phyloP scores from a whole-genome alignment of 2,797 vertebrate genomes.

The Aulostomus chinensis region DNA sequence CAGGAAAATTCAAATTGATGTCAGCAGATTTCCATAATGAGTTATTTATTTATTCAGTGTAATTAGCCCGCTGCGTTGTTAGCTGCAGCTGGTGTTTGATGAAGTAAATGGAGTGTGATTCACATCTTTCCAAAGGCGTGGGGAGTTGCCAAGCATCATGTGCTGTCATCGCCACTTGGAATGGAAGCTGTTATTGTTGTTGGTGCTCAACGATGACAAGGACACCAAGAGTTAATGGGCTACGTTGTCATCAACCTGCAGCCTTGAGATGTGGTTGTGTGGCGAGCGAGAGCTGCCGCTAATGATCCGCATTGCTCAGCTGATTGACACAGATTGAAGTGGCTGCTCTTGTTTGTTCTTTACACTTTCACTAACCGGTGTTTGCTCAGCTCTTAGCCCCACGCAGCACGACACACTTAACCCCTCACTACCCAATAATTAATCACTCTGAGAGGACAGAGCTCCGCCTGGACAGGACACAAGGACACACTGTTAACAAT shows the following conservation, averaged over 20 bases:
- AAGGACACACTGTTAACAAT: no score
- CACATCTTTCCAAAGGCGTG: background rate
- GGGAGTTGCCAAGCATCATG: background rate
- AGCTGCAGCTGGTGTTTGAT: background rate
- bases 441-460: background rate
- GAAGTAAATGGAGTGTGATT: background rate
- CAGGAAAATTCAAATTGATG: background rate
- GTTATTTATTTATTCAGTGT: background rate
- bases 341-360: conserved; percentile 20
- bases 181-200: conserved; percentile 12
- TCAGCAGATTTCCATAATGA: background rate
- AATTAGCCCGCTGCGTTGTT: background rate
- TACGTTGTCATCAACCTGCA: background rate
- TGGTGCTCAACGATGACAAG: conserved; percentile 21
- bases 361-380: background rate
- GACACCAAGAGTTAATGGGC: conserved; percentile 27
- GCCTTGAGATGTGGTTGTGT: conserved; percentile 15
- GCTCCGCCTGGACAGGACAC: no score
- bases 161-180: background rate
- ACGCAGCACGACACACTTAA: background rate
- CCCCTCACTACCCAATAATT: background rate
- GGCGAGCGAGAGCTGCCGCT: background rate
- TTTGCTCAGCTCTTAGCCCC: conserved; percentile 9
- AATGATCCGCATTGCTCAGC: conserved; percentile 14
- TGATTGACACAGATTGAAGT: conserved; percentile 7